A percentile compares a stretch with the other conserved stretches of the same genome.
Evolutionary conservation across 2,113 vertebrate species (phyloP).

Genomic region (Hippocampus zosterae): DNA sequence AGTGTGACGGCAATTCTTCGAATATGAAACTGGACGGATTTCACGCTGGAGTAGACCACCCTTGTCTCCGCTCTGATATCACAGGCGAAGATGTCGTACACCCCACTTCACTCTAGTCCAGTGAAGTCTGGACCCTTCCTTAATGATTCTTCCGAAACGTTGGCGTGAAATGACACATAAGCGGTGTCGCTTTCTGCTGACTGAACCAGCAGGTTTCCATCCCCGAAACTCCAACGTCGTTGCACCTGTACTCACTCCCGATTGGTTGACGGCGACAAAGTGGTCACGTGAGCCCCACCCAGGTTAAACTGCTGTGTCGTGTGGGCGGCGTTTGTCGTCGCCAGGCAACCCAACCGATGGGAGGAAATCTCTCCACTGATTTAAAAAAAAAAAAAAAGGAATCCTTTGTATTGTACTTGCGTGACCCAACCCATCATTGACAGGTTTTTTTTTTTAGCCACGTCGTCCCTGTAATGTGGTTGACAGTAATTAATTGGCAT

Average conservation of each 20-base stretch:
- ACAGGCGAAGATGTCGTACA: not conserved
- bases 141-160: not conserved
- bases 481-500: not conserved
- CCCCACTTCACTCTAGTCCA: not conserved
- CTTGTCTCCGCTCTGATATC: not conserved
- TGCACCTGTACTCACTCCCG: conserved; percentile 51
- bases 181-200: conserved; percentile 31
- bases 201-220: conserved; percentile 60
- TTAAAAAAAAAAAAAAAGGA: conserved; percentile 17
- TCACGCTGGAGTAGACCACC: conserved; percentile 10
- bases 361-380: conserved; percentile 31
- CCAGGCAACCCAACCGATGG: conserved; percentile 47
- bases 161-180: conserved; percentile 25
- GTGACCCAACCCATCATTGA: conserved; percentile 42
- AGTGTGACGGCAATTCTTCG: conserved; percentile 7
- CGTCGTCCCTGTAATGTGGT: not conserved
- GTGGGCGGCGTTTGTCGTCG: conserved; percentile 46
- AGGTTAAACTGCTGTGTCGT: conserved; percentile 31
- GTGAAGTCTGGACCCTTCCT: not conserved
- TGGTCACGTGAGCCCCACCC: conserved; percentile 41
- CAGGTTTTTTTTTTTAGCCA: not conserved
- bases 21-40: conserved; percentile 25
- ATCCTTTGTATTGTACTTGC: conserved; percentile 32
- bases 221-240: conserved; percentile 61
- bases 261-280: conserved; percentile 35